Conservation (phyloP, 2,113 vertebrate genomes). For the Penelope pileata region DNA sequence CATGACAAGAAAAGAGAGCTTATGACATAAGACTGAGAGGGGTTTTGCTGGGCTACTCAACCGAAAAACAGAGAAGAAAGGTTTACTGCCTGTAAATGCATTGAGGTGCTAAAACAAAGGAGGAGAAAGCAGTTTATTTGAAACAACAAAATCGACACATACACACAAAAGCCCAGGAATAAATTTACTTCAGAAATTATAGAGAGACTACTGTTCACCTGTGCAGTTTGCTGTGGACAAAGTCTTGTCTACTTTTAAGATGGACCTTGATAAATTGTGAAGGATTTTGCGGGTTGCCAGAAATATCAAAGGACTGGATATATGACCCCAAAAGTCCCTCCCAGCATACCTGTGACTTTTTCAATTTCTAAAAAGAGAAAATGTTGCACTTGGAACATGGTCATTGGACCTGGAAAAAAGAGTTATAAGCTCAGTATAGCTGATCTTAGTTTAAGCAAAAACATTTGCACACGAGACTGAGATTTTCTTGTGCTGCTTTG, state of each 20-base stretch:
- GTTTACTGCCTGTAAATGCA: neutral
- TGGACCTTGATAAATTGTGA: neutral
- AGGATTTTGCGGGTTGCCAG: neutral
- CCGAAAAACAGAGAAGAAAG: neutral
- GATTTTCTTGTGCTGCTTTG: neutral
- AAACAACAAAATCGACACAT: neutral
- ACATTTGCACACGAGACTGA: neutral
- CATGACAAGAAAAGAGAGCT: neutral
- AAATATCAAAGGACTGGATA: neutral
- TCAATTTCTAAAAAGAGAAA: neutral
- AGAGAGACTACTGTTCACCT: neutral
- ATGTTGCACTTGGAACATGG: neutral
- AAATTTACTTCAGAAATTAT: neutral
- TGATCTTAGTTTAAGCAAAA: neutral
- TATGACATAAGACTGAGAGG: neutral
- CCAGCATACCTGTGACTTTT: neutral
- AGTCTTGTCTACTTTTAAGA: neutral
- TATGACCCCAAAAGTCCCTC: neutral
- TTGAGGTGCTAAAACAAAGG: neutral
- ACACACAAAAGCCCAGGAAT: neutral
- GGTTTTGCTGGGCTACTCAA: neutral
- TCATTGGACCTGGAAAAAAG: neutral
- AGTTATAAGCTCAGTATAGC: neutral
- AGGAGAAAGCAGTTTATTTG: neutral
- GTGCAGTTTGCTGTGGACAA: neutral